These are phyloP conservation scores for Papilio polyxenes DNA, from an alignment of 1,140 invertebrate species.

Conservation along the genomic window DNA sequence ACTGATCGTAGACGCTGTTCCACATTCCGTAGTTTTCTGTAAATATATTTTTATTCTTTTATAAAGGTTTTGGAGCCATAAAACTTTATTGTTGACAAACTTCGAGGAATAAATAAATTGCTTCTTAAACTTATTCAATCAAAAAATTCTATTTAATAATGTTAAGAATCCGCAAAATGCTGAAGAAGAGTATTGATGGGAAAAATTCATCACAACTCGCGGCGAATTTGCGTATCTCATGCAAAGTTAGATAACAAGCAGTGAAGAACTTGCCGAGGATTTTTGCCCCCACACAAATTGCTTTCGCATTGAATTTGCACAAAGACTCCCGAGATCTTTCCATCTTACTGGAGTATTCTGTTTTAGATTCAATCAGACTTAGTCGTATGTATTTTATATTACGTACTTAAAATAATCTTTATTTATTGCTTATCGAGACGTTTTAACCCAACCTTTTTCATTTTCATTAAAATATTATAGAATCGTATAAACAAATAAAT, in stretches of 20 bases:
- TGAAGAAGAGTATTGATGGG: conserved; percentile 42
- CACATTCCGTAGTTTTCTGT: neutral
- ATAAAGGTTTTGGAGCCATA: neutral
- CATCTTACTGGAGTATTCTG: conserved; percentile 33
- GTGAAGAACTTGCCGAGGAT: conserved; percentile 32
- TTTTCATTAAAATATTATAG: no score
- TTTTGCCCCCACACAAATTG: conserved; percentile 31
- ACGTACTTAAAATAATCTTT: conserved; percentile 16
- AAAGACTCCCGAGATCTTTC: conserved; percentile 33
- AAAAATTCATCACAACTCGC: conserved; percentile 41
- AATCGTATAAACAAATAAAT: no score
- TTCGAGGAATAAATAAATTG: neutral
- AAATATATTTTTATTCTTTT: neutral
- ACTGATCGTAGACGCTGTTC: neutral
- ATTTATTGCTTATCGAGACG: neutral
- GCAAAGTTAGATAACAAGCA: conserved; percentile 45
- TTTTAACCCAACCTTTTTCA: neutral
- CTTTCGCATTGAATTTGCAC: conserved; percentile 14
- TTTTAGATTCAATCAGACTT: conserved; percentile 27
- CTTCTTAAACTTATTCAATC: conserved; percentile 28
- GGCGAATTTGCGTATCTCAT: conserved; percentile 41
- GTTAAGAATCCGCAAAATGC: conserved; percentile 23
- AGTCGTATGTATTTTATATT: conserved; percentile 24
- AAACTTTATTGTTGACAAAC: neutral
- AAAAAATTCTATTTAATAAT: conserved; percentile 31